Percentiles rank a stretch among this genome's conserved stretches.
Conservation (phyloP, 2,113 vertebrate species). For the Martes martes region DNA sequence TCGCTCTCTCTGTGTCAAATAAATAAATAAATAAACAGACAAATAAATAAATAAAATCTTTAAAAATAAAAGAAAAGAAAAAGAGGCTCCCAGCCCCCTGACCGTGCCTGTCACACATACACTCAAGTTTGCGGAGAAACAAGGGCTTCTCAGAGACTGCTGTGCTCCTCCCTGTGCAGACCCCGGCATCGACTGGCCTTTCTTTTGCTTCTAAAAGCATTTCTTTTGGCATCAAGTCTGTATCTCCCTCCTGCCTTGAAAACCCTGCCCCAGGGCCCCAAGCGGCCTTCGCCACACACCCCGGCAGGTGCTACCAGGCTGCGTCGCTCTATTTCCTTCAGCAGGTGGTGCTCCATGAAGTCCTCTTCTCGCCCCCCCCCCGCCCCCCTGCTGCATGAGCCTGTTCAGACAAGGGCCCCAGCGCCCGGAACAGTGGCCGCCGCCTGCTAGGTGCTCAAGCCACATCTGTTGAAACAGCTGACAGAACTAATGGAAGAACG, state of each 20-base stretch:
- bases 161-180: neutral
- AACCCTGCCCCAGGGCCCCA: neutral
- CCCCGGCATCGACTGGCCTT: accelerated
- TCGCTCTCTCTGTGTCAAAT: too few relatives aligned
- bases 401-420: neutral
- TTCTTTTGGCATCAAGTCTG: neutral
- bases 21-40: too few relatives aligned
- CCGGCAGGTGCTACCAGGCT: accelerated
- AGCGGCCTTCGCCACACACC: neutral
- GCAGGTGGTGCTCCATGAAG: neutral
- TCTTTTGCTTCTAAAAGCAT: neutral
- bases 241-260: neutral
- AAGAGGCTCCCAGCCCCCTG: neutral
- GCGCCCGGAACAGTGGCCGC: neutral
- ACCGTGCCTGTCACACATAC: neutral
- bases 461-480: neutral
- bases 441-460: neutral
- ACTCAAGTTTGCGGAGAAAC: neutral
- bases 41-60: too few relatives aligned
- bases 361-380: neutral
- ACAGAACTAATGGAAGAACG: neutral
- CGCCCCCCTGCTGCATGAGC: neutral
- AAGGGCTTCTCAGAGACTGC: neutral
- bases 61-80: too few relatives aligned
- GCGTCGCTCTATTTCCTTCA: neutral